Conservation (phyloP, 1,140 invertebrate genomes). For the Drosophila miranda region DNA sequence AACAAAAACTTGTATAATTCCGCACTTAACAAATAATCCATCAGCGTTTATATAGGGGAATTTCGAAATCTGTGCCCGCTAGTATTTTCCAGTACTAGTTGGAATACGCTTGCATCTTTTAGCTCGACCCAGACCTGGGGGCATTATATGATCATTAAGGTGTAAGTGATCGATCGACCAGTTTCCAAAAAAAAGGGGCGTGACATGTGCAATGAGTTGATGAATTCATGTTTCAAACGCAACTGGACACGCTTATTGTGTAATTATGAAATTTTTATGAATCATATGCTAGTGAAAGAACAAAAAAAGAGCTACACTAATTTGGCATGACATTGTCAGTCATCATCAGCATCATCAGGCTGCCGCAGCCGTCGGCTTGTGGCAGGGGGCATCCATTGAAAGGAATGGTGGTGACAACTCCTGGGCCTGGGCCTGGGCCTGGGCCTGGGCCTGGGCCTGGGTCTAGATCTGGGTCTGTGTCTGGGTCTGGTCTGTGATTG, state of each 20-base stretch:
- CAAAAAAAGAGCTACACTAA: conserved; percentile 71
- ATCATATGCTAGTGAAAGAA: conserved; percentile 45
- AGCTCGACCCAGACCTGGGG: conserved; percentile 3
- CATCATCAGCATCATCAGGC: conserved; percentile 44
- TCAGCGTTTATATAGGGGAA: too few relatives aligned
- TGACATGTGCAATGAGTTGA: conserved; percentile 54
- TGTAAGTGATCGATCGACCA: conserved; percentile 62
- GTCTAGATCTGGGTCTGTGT: background rate
- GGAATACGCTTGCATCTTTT: background rate
- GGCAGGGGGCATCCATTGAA: conserved; percentile 3
- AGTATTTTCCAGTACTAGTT: background rate
- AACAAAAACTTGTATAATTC: conserved; percentile 10
- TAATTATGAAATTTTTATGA: conserved; percentile 81
- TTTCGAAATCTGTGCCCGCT: too few relatives aligned
- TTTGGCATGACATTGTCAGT: conserved; percentile 73
- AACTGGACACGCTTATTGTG: conserved; percentile 78
- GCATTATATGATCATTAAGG: conserved; percentile 74
- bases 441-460: background rate
- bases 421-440: background rate
- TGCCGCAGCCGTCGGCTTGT: conserved; percentile 23
- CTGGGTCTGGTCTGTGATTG: conserved; percentile 45
- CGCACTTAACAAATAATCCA: background rate
- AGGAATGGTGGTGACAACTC: conserved; percentile 48
- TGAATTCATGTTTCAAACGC: conserved; percentile 65
- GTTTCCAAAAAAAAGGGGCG: conserved; percentile 48